A percentile compares a stretch with the other conserved stretches of the same genome.
phyloP scores from a whole-genome alignment of 2,113 vertebrate genomes.

The Motacilla alba region DNA sequence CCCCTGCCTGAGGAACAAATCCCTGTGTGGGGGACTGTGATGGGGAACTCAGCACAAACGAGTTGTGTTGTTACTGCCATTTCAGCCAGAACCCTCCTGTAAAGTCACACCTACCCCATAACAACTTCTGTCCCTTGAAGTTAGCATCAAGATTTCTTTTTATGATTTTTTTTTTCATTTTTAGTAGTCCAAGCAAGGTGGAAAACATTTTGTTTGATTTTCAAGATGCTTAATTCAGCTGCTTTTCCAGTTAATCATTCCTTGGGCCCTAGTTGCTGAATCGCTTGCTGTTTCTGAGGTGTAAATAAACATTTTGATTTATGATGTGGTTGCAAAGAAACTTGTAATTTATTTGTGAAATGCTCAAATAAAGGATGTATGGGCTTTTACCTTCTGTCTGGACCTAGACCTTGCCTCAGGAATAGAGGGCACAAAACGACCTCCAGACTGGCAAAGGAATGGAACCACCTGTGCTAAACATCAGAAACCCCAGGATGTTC shows the following conservation, averaged over 20 bases:
- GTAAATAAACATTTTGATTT: conserved; percentile 71
- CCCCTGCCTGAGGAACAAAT: neutral
- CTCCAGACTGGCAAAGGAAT: neutral
- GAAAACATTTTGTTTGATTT: conserved; percentile 17
- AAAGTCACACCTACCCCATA: neutral
- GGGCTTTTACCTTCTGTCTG: conserved; percentile 61
- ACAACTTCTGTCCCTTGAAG: neutral
- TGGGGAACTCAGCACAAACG: neutral
- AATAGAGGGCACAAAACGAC: neutral
- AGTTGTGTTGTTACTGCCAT: neutral
- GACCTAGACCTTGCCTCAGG: neutral
- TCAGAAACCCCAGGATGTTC: neutral
- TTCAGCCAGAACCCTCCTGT: neutral
- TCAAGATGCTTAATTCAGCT: conserved; percentile 17
- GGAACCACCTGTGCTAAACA: neutral
- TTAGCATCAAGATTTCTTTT: neutral
- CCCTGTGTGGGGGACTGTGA: neutral
- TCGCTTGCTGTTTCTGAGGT: conserved; percentile 62
- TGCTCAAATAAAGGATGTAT: conserved; percentile 70
- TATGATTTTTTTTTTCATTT: neutral
- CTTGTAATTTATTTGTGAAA: conserved; percentile 75
- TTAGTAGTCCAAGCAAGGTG: neutral
- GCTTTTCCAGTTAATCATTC: conserved; percentile 13
- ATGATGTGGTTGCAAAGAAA: conserved; percentile 64
- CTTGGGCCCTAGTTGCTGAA: conserved; percentile 63